Evolutionary conservation across 1,140 invertebrate species (phyloP).

Genomic region (Tetraneura akinire): DNA sequence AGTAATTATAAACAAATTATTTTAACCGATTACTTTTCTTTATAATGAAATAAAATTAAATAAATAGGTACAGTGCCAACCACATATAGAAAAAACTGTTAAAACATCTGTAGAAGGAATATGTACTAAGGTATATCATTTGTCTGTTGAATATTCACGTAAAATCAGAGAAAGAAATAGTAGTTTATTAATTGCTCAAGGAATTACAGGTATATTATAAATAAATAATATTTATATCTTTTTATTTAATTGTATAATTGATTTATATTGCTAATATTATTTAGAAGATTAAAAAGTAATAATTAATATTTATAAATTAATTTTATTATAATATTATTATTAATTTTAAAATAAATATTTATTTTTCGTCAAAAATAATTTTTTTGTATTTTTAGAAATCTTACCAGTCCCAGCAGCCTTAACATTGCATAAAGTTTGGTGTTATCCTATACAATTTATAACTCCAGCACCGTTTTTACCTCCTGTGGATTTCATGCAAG

Average conservation of each 20-base stretch:
- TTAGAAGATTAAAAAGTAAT: no score
- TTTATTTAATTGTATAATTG: not conserved
- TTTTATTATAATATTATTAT: no score
- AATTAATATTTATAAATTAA: no score
- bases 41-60: slow-evolving; percentile 59
- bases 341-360: no score
- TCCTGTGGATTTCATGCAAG: slow-evolving; percentile 81
- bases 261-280: no score
- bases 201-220: slow-evolving; percentile 65
- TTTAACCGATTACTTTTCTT: slow-evolving; percentile 19
- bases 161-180: slow-evolving; percentile 88
- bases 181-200: slow-evolving; percentile 82
- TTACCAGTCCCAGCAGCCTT: slow-evolving; percentile 66
- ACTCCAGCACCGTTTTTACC: slow-evolving; percentile 82
- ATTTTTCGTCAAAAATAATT: not conserved
- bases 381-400: slow-evolving; percentile 62
- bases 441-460: slow-evolving; percentile 90
- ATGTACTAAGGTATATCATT: slow-evolving; percentile 90
- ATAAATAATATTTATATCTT: not conserved
- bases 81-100: slow-evolving; percentile 90
- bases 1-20: slow-evolving; percentile 58
- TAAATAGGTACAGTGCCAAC: slow-evolving; percentile 92
- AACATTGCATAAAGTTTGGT: slow-evolving; percentile 85
- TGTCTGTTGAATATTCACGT: slow-evolving; percentile 87
- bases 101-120: slow-evolving; percentile 93